phyloP scores from a whole-genome alignment of 1,140 invertebrate species.

The Sycobia sp. region DNA sequence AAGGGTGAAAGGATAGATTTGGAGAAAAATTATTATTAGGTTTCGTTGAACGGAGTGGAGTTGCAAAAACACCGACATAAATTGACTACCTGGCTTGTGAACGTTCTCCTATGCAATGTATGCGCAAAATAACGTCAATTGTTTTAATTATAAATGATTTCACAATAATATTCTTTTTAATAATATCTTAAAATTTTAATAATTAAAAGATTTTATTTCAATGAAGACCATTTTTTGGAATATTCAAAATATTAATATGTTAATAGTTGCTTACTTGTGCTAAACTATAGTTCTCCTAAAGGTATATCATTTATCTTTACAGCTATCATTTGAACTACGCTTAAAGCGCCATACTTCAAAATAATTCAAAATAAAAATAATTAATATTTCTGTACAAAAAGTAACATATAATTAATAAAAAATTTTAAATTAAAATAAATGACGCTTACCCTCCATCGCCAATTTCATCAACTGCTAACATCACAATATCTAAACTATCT shows the following conservation, averaged over 20 bases:
- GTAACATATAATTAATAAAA: too few relatives aligned
- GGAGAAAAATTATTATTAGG: too few relatives aligned
- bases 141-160: too few relatives aligned
- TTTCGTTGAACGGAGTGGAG: too few relatives aligned
- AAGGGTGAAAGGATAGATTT: too few relatives aligned
- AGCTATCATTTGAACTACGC: constrained; percentile 92
- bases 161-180: too few relatives aligned
- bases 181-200: constrained; percentile 1
- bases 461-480: constrained; percentile 97
- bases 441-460: constrained; percentile 92
- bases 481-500: constrained; percentile 94
- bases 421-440: constrained; percentile 6
- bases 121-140: too few relatives aligned
- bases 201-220: constrained; percentile 65
- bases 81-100: too few relatives aligned
- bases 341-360: constrained; percentile 90
- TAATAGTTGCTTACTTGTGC: constrained; percentile 76
- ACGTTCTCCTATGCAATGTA: too few relatives aligned
- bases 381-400: constrained; percentile 1
- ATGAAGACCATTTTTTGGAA: constrained; percentile 81
- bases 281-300: constrained; percentile 96
- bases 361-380: constrained; percentile 76
- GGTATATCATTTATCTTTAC: constrained; percentile 95
- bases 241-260: constrained; percentile 12
- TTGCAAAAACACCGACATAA: too few relatives aligned